Evolutionary conservation across 2,888 invertebrate genomes (phyloP), one percentile per base, ranked within the genome.

Genomic region (Drosophila crucigera): DNA sequence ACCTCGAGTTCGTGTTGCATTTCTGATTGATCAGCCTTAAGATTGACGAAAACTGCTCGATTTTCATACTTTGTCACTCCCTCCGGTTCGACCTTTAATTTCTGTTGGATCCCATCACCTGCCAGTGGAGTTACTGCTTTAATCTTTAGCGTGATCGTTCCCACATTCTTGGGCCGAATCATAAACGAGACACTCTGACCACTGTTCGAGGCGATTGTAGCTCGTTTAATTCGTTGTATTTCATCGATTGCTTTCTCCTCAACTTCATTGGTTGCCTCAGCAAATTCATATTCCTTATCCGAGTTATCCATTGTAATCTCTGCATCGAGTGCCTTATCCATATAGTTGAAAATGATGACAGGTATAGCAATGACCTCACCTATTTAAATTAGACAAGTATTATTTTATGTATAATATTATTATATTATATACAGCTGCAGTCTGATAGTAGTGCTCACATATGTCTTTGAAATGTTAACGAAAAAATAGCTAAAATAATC

Each of bases 341-440:
- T 95, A 87, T 98, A 97, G 93, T 98, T 99, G 93, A 97, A 97
- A 11, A 99, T 95, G 3, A 97, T 96, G 16, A 97, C 96, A 55
- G 98, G 97, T 62, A 98, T 95, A 0, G 98, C 96, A 64, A 99
- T 95, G 11, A 97, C 96, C 94, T 99, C 99, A 31, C 98, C 98
- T 92, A 93, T 19, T 59, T 4, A 3, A 28, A 49, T 25, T 11
- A n/a, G 19, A 10, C 22, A n/a, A 16, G 0, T 19, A 30, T 35
- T 41, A 39, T 47, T 7, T 14, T 7, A 7, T 22, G n/a, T 14
- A 47, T 22, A 16, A 47, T 47, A 47, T 16, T 14, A 22, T 14
- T 43, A 22, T 47, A 22, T 22, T 7, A 4, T 4, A 22, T 47
- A 22, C 43, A 47, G 43, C 43, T 43, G 39, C 1, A 10, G 9